A percentile compares a stretch with the other conserved stretches of the same genome.
Evolutionary conservation across 2,888 invertebrate genomes (phyloP).

Genomic region (Stenchaetothrips biformis): DNA sequence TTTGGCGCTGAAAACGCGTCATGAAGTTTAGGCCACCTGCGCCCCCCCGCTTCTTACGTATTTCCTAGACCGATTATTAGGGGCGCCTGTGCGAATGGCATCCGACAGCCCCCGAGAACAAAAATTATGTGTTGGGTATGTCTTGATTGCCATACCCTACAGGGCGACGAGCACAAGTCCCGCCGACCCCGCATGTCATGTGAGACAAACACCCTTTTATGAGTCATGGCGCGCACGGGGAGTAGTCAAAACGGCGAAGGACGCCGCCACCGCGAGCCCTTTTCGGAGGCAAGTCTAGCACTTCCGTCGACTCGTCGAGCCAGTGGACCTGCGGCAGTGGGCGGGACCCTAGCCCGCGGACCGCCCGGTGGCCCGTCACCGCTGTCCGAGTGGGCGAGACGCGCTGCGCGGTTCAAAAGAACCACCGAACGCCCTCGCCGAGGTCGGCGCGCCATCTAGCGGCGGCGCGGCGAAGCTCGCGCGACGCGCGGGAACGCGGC

Average conservation of each 20-base stretch:
- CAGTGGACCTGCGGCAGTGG: no score
- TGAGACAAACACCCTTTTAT: slow-evolving; percentile 69
- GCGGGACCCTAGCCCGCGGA: no score
- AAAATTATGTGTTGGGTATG: slow-evolving; percentile 82
- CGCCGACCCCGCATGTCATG: slow-evolving; percentile 55
- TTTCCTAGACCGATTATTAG: no score
- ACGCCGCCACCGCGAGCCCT: no score
- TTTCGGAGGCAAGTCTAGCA: no score
- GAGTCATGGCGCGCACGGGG: not conserved
- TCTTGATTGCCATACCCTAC: slow-evolving; percentile 82
- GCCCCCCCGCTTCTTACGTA: no score
- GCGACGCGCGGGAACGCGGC: not conserved
- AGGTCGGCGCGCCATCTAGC: not conserved
- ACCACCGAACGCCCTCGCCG: not conserved
- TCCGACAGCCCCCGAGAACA: slow-evolving; percentile 64
- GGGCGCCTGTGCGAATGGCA: slow-evolving; percentile 66
- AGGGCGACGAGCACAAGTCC: slow-evolving; percentile 45
- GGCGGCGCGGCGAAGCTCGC: not conserved
- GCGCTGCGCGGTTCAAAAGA: not conserved
- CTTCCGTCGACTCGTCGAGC: no score
- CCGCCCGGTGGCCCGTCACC: no score
- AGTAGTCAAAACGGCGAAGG: no score
- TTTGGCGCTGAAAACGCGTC: no score
- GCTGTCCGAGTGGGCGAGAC: no score
- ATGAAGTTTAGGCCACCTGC: no score